Evolutionary conservation across 2,888 invertebrate species (phyloP), one percentile per base, ranked within the genome.

Genomic region (Aleiodes testaceus): DNA sequence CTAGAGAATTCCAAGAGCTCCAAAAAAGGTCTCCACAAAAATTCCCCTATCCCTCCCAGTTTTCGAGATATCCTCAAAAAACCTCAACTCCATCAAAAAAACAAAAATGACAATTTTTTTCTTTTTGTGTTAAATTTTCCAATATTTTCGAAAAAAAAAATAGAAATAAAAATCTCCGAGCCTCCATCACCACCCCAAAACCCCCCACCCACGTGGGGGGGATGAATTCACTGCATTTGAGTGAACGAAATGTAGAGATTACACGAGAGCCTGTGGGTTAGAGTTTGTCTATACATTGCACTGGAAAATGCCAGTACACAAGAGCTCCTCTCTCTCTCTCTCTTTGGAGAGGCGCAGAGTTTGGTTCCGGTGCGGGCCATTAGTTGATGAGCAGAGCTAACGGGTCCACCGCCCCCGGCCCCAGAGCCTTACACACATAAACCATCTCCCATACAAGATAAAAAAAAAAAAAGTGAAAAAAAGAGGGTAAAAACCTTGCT

Each of bases 281-380:
- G 59, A 42, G 36, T 11, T 36, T 59, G 36, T 36, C 26, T 59
- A 59, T 59, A 59, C 36, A 59, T 42, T 59, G 59, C 36, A 36
- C 14, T 59, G 11, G 59, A 59, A 59, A 59, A 59, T 42, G 59
- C 18, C 42, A 59, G 36, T 59, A 16, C 16, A 36, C 36, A 59
- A 59, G 14, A 7, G 59, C 12, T 11, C 7, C 12, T 26, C n/a
- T 12, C 22, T 22, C 22, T 22, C 22, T 22, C 26, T 26, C 26
- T 26, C 26, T 26, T 5, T 26, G 4, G 55, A 22, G 20, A 18
- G 44, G n/a, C 45, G 42, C 50, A 66, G 77, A 82, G 83, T 82
- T 84, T 81, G 82, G 84, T 85, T 86, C 84, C 84, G 85, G 84
- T 85, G 81, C 84, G 86, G 86, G 82, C 87, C 87, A 87, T 87